Evolutionary conservation across 1,140 invertebrate genomes (phyloP).

Genomic region (Drosophila quadrilineata): DNA sequence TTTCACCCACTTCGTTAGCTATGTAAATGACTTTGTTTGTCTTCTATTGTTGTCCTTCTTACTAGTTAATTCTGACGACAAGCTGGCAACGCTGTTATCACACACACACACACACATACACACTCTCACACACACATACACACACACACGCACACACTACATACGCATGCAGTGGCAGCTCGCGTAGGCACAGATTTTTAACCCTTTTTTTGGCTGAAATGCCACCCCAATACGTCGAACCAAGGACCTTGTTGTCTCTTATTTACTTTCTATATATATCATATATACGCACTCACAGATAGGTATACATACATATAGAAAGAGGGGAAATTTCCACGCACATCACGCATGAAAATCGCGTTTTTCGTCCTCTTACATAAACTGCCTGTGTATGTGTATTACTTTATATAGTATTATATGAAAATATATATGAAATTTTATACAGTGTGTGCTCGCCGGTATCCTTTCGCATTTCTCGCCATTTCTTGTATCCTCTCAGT

Average conservation of each 20-base stretch:
- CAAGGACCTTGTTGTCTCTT: constrained; percentile 18
- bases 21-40: constrained; percentile 77
- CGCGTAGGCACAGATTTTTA: constrained; percentile 69
- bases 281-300: constrained; percentile 10
- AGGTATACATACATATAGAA: constrained; percentile 19
- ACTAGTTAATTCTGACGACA: constrained; percentile 49
- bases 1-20: constrained; percentile 73
- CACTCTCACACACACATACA: constrained; percentile 8
- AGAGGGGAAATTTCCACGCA: constrained; percentile 71
- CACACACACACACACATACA: constrained; percentile 12
- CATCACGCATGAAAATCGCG: constrained; percentile 68
- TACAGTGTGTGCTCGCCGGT: no score
- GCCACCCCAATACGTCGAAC: constrained; percentile 52
- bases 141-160: constrained; percentile 17
- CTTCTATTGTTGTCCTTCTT: constrained; percentile 44
- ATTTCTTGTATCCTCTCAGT: constrained; percentile 37
- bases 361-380: constrained; percentile 39
- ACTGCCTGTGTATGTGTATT: not conserved
- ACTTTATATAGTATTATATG: not conserved
- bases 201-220: constrained; percentile 53
- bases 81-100: constrained; percentile 66
- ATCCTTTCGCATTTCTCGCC: constrained; percentile 21
- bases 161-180: constrained; percentile 57
- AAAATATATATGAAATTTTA: not conserved
- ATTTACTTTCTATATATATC: constrained; percentile 43